Evolutionary conservation across 1,140 invertebrate genomes (phyloP), one percentile per base, ranked within the genome.

Genomic region (Pectinophora gossypiella): DNA sequence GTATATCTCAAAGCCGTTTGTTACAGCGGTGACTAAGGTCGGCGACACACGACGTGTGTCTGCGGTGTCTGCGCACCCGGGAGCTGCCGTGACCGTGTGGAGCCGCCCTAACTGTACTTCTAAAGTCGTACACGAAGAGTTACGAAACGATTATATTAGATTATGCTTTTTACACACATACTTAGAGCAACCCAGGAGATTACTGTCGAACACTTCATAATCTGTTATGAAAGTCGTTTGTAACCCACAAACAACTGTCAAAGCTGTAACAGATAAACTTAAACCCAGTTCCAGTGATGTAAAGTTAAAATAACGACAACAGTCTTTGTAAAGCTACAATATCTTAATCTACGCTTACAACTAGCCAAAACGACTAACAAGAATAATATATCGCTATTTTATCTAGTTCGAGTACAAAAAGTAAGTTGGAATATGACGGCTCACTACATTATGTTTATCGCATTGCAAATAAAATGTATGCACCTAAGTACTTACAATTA

Each of bases 291-390:
- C 36, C 16, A 32, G 36, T 40, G 36, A 40, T 40, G 36, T 40
- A 15, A 2, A 40, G 13, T 54, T 15, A 40, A 48, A 54, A 40
- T 51, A 56, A 40, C 32, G 55, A 57, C 55, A 57, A 57, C 55
- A 57, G 55, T 57, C 55, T 57, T 54, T 48, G 48, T 57, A 56
- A 51, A 51, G 54, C 54, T 56, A 56, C 27, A 10, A 16, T 16
- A 40, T 40, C 7, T 15, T 40, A 40, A 40, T 13, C 36, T 9
- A 38, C 4, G n/a, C n/a, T 40, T 40, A 40, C 5, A 5, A 6
- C 23, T 27, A 27, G 23, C 23, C 5, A 27, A 27, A 27, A 27
- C 23, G 23, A 27, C 23, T 27, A 40, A 16, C 36, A 2, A 40
- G 1, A 32, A 32, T 32, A 32, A 32, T 32, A 32, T 23, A 23